These are phyloP conservation scores for Rostratula benghalensis DNA, from an alignment of 2,113 vertebrate genomes.

Conservation along the genomic window DNA sequence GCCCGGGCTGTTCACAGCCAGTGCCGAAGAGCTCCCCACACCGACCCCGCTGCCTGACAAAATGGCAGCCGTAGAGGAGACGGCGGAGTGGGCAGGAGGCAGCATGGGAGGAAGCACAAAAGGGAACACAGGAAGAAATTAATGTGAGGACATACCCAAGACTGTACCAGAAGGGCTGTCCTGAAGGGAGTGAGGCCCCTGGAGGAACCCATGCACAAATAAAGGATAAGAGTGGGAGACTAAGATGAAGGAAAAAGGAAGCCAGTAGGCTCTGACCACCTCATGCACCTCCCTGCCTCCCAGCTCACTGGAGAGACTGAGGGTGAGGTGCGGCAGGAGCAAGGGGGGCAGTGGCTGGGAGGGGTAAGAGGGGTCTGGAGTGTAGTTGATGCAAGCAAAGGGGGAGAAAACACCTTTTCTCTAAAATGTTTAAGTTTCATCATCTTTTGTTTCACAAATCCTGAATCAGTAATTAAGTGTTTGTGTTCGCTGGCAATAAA, in stretches of 20 bases:
- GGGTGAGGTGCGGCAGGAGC: fast-evolving
- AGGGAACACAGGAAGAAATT: not conserved
- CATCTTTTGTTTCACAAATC: fast-evolving
- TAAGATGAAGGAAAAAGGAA: not conserved
- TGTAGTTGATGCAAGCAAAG: fast-evolving
- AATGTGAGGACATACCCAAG: fast-evolving
- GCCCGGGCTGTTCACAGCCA: fast-evolving
- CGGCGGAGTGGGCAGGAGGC: fast-evolving
- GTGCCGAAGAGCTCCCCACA: not conserved
- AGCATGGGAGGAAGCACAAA: too few species aligned
- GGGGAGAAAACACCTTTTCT: not conserved
- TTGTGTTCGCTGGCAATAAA: not conserved
- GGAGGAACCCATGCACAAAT: too few species aligned
- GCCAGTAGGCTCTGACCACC: fast-evolving
- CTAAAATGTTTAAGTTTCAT: not conserved
- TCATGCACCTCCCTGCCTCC: fast-evolving
- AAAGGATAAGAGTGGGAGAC: not conserved
- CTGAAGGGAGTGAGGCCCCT: fast-evolving
- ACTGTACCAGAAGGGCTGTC: not conserved
- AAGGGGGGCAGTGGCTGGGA: fast-evolving
- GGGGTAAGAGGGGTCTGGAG: not conserved
- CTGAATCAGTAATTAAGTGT: not conserved
- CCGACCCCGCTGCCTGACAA: not conserved
- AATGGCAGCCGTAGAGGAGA: not conserved
- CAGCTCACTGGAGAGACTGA: fast-evolving